Conservation (phyloP, 2,888 invertebrate species). For the Charanyca ferruginea region DNA sequence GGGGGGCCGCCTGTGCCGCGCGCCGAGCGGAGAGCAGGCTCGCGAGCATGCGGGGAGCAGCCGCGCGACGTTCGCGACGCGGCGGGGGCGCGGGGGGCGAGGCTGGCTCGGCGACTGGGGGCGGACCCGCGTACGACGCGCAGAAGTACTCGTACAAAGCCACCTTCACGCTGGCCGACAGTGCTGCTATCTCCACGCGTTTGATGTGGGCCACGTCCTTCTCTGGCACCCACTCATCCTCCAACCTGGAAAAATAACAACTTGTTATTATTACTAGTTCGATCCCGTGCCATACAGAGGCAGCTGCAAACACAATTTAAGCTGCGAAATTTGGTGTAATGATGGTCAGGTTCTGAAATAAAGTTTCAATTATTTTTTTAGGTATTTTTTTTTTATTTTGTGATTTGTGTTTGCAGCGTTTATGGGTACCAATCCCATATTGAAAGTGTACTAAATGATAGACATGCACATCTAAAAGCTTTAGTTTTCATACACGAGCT, state of each 20-base stretch:
- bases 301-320: slow-evolving; percentile 85
- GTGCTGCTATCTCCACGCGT: slow-evolving; percentile 90
- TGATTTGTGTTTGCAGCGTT: slow-evolving; percentile 84
- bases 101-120: background rate
- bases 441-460: slow-evolving; percentile 40
- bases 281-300: slow-evolving; percentile 81
- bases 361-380: slow-evolving; percentile 17
- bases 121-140: slow-evolving; percentile 75
- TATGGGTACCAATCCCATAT: slow-evolving; percentile 81
- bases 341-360: slow-evolving; percentile 64
- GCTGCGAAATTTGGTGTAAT: slow-evolving; percentile 49
- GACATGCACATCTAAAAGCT: slow-evolving; percentile 47
- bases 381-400: slow-evolving; percentile 4
- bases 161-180: slow-evolving; percentile 88
- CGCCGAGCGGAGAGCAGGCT: slow-evolving; percentile 56
- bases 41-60: slow-evolving; percentile 76
- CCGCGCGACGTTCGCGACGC: slow-evolving; percentile 77
- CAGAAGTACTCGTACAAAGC: slow-evolving; percentile 89
- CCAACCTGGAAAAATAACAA: slow-evolving; percentile 91
- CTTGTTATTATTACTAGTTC: slow-evolving; percentile 34
- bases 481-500: slow-evolving; percentile 5
- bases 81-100: slow-evolving; percentile 65
- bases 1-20: slow-evolving; percentile 64
- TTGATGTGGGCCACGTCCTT: slow-evolving; percentile 92
- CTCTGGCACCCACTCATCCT: slow-evolving; percentile 96